These are phyloP conservation scores for Pocillopora damicornis DNA, from an alignment of 64 coral and sea anemone species.

Conservation along the genomic window DNA sequence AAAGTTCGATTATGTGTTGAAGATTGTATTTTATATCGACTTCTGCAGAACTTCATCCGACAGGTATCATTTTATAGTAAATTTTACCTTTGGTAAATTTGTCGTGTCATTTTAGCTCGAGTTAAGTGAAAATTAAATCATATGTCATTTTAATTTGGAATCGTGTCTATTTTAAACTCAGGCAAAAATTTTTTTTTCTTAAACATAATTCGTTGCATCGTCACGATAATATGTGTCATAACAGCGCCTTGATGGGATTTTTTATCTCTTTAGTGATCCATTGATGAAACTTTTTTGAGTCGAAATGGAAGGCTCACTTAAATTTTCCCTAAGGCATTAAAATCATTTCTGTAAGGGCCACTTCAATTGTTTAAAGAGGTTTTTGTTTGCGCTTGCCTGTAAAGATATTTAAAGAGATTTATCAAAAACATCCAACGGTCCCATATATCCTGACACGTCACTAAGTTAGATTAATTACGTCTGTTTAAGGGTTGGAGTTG, in stretches of 20 bases:
- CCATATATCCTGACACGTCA: no score
- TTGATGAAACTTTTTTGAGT: no score
- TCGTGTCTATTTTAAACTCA: no score
- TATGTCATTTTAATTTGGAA: no score
- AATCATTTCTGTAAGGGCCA: background rate
- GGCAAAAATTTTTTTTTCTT: no score
- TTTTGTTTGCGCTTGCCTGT: background rate
- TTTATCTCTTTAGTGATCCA: no score
- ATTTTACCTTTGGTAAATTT: background rate
- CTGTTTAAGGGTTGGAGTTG: no score
- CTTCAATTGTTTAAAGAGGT: background rate
- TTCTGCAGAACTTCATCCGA: background rate
- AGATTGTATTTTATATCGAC: background rate
- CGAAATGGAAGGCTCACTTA: background rate
- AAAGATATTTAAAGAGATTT: background rate
- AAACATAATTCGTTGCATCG: no score
- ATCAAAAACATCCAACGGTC: background rate
- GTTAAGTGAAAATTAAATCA: background rate
- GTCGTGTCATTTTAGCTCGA: background rate
- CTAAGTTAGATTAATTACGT: no score
- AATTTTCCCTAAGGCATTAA: background rate
- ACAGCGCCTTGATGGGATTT: no score
- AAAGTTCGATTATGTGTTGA: background rate
- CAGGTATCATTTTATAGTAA: background rate
- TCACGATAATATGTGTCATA: no score